These are phyloP conservation scores for Cheilosia vulpina DNA, from an alignment of 2,888 invertebrate species.

Conservation along the genomic window DNA sequence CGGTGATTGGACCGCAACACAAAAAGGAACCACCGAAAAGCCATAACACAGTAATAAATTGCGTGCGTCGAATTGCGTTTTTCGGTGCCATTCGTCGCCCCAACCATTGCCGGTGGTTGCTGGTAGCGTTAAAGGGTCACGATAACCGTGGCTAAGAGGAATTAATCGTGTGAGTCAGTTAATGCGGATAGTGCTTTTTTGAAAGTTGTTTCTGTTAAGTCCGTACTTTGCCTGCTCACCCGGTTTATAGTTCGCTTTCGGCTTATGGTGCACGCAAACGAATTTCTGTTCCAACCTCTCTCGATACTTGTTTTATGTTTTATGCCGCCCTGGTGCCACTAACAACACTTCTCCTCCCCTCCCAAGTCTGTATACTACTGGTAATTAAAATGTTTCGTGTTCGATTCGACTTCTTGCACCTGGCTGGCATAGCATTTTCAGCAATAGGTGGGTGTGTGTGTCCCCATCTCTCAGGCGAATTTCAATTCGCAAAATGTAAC, in stretches of 20 bases:
- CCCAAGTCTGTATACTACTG: background rate
- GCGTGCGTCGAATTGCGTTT: slow-evolving; percentile 72
- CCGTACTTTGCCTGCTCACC: background rate
- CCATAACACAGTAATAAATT: slow-evolving; percentile 54
- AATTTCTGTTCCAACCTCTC: slow-evolving; percentile 32
- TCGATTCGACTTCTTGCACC: slow-evolving; percentile 64
- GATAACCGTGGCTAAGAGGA: slow-evolving; percentile 67
- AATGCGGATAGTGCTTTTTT: slow-evolving; percentile 42
- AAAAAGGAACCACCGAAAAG: slow-evolving; percentile 5
- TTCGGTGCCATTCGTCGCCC: slow-evolving; percentile 51
- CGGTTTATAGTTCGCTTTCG: slow-evolving; percentile 25
- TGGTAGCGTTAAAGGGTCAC: slow-evolving; percentile 70
- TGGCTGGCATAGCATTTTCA: slow-evolving; percentile 25
- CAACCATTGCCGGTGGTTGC: slow-evolving; percentile 8
- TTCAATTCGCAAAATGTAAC: slow-evolving; percentile 30
- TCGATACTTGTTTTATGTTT: slow-evolving; percentile 14
- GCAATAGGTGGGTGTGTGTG: slow-evolving; percentile 6
- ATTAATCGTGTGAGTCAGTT: slow-evolving; percentile 71
- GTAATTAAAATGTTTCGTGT: slow-evolving; percentile 74
- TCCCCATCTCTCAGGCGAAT: slow-evolving; percentile 40
- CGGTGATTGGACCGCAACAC: slow-evolving; percentile 11
- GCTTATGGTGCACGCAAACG: slow-evolving; percentile 67
- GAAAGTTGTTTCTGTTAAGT: slow-evolving; percentile 54
- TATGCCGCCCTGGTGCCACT: slow-evolving; percentile 2
- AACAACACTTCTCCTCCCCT: background rate